Percentiles rank a stretch among this genome's conserved stretches.
phyloP scores from a whole-genome alignment of 2,888 invertebrate genomes.

The Lypha dubia region DNA sequence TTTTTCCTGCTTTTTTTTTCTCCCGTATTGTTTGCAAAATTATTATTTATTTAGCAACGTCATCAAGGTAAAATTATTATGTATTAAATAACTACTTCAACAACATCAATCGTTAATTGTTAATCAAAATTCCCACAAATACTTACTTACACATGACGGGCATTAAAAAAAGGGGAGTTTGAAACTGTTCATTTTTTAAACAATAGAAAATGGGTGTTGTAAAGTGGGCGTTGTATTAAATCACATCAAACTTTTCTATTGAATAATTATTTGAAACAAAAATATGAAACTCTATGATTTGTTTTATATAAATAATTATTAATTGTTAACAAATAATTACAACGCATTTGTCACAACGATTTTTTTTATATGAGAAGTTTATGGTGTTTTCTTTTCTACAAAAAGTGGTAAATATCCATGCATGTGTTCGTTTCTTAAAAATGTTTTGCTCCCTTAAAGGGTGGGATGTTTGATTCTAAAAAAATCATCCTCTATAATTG shows the following conservation, averaged over 20 bases:
- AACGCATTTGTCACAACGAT: background rate
- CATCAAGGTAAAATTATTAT: conserved; percentile 70
- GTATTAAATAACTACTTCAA: conserved; percentile 68
- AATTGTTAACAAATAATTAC: background rate
- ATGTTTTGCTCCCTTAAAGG: too few relatives aligned
- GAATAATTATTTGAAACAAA: conserved; percentile 22
- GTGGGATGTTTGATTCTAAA: too few relatives aligned
- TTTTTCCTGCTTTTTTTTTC: background rate
- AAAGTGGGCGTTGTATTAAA: conserved; percentile 43
- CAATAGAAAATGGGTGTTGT: conserved; percentile 64
- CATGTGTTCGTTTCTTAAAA: too few relatives aligned
- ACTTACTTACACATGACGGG: background rate
- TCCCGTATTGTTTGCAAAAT: conserved; percentile 28
- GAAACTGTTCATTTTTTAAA: conserved; percentile 3
- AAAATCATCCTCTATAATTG: too few relatives aligned
- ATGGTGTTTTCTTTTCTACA: too few relatives aligned
- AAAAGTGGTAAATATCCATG: too few relatives aligned
- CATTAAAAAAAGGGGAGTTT: background rate
- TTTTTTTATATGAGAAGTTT: conserved; percentile 9
- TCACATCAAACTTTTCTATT: conserved; percentile 50
- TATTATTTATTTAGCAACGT: conserved; percentile 59
- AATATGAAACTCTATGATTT: conserved; percentile 1
- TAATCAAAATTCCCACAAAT: conserved; percentile 57
- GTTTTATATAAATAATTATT: conserved; percentile 6
- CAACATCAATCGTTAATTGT: conserved; percentile 47